Conservation (phyloP, 2,113 vertebrate species). For the Ramphastos sulfuratus region DNA sequence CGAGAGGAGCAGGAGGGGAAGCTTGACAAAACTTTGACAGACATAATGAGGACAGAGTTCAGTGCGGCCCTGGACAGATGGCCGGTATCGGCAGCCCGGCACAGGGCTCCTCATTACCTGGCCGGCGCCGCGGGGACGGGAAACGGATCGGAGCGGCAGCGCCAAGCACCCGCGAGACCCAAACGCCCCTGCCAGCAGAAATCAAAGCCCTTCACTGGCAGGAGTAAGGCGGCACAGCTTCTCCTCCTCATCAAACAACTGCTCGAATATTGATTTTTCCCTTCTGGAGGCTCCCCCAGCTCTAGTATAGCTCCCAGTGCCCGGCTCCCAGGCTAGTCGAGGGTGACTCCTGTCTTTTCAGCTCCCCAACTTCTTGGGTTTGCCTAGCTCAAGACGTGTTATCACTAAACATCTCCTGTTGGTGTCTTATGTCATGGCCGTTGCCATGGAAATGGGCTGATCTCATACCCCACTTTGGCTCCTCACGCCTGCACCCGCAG, state of each 20-base stretch:
- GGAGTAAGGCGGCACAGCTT: background rate
- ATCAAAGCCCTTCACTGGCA: background rate
- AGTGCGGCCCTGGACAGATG: conserved; percentile 30
- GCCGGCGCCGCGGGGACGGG: background rate
- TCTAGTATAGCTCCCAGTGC: background rate
- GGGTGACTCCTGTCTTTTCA: background rate
- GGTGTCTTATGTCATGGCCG: background rate
- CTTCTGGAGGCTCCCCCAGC: background rate
- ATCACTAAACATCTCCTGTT: background rate
- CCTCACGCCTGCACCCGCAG: rapidly evolving
- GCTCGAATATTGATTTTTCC: rapidly evolving
- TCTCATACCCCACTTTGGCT: background rate
- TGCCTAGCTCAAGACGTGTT: background rate
- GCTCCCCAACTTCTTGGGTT: background rate
- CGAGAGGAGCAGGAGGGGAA: background rate
- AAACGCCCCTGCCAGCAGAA: background rate
- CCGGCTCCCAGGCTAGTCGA: rapidly evolving
- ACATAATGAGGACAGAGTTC: conserved; percentile 26
- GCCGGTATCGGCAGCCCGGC: background rate
- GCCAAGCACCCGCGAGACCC: background rate
- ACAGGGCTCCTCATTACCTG: background rate
- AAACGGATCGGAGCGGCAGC: background rate
- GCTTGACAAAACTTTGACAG: background rate
- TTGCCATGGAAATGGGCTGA: background rate
- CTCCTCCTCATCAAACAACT: background rate